Percentiles rank a stretch among this genome's conserved stretches.
These are phyloP conservation scores for Rhagium mordax DNA, from an alignment of 2,888 invertebrate species.

Conservation along the genomic window DNA sequence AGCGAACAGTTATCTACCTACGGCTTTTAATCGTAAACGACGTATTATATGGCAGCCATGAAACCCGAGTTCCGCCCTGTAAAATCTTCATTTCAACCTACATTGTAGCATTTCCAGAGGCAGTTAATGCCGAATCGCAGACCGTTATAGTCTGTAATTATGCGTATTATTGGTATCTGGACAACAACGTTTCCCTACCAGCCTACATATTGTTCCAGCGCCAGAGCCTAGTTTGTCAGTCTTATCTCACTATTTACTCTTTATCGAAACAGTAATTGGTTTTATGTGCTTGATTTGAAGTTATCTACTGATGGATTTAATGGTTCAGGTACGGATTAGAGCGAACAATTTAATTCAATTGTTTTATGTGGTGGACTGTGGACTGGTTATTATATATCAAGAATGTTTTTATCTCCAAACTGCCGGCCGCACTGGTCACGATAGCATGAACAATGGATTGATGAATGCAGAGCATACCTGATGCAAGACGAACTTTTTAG, in stretches of 20 bases:
- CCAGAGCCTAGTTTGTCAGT: background rate
- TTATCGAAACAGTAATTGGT: background rate
- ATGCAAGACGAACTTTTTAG: too few relatives aligned
- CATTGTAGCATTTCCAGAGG: slow-evolving; percentile 23
- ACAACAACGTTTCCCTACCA: background rate
- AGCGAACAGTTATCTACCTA: slow-evolving; percentile 33
- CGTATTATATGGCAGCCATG: slow-evolving; percentile 30
- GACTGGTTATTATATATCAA: too few relatives aligned
- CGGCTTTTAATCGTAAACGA: slow-evolving; percentile 36
- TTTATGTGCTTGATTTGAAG: background rate
- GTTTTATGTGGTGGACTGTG: background rate
- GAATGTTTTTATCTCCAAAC: too few relatives aligned
- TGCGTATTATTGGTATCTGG: slow-evolving; percentile 25
- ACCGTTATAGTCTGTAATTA: slow-evolving; percentile 27
- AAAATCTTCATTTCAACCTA: slow-evolving; percentile 34
- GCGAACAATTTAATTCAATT: background rate
- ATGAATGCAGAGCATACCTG: too few relatives aligned
- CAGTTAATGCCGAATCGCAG: slow-evolving; percentile 21
- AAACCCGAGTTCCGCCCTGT: slow-evolving; percentile 32
- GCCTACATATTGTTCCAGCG: slow-evolving; percentile 12
- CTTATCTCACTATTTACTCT: slow-evolving; percentile 1
- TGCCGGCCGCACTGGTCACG: too few relatives aligned
- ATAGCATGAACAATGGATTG: too few relatives aligned
- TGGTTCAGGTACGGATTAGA: background rate
- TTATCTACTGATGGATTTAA: background rate